Conservation (phyloP, 2,888 invertebrate species). For the Lepidochitona cinerea region DNA sequence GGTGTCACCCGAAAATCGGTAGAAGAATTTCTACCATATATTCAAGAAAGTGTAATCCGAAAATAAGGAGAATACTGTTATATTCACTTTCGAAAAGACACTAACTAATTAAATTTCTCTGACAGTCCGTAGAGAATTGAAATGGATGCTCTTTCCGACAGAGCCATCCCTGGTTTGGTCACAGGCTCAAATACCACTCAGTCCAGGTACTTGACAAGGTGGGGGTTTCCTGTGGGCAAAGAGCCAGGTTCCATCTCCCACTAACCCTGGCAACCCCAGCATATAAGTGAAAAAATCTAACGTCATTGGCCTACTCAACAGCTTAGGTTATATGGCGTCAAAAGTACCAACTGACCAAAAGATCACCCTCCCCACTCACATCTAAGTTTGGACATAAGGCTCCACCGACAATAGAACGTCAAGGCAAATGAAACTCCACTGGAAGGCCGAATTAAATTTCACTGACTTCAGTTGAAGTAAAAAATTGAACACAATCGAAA, state of each 20-base stretch:
- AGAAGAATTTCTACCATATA: too few species aligned
- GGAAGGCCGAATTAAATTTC: too few species aligned
- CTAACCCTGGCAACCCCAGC: background rate
- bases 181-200: too few species aligned
- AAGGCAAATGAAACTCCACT: background rate
- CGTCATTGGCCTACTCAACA: background rate
- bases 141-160: too few species aligned
- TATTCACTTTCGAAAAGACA: too few species aligned
- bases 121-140: too few species aligned
- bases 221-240: background rate
- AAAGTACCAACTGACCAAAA: background rate
- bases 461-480: too few species aligned
- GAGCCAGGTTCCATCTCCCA: background rate
- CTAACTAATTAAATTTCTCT: background rate
- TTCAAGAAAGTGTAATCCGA: too few species aligned
- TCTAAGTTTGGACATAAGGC: background rate
- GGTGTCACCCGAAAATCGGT: too few species aligned
- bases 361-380: background rate
- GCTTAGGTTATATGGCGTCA: background rate
- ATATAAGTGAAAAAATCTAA: background rate
- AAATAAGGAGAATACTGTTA: too few species aligned
- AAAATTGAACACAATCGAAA: too few species aligned
- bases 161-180: too few species aligned
- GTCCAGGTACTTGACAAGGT: background rate
- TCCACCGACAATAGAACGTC: background rate